phyloP scores from a whole-genome alignment of 2,113 vertebrate species.

The Osmerus mordax region DNA sequence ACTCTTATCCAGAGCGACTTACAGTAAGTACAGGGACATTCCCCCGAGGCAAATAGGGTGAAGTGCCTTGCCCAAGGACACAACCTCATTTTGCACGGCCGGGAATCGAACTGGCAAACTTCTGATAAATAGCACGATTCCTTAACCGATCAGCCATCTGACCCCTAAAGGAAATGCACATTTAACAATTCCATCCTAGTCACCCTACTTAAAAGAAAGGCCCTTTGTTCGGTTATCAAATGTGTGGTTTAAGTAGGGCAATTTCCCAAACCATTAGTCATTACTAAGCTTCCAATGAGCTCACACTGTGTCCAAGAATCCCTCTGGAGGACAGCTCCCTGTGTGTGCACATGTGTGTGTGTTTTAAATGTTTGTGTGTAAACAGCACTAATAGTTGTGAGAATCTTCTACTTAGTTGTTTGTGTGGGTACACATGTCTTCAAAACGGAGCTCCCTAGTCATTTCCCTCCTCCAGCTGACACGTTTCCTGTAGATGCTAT shows the following conservation, averaged over 20 bases:
- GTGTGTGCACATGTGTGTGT: background rate
- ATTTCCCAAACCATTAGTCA: slow-evolving; percentile 16
- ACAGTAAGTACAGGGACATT: too few species aligned
- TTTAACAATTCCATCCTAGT: background rate
- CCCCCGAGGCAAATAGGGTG: too few species aligned
- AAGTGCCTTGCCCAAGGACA: too few species aligned
- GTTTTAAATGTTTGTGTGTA: too few species aligned
- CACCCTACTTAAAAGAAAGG: background rate
- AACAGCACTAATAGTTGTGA: too few species aligned
- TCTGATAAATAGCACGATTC: too few species aligned
- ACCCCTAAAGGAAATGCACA: background rate
- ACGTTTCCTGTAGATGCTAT: slow-evolving; percentile 3
- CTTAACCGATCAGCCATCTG: too few species aligned
- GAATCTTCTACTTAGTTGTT: background rate
- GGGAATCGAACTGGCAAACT: too few species aligned
- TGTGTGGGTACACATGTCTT: background rate
- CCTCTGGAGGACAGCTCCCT: background rate
- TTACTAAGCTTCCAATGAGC: background rate
- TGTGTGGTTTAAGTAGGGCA: background rate
- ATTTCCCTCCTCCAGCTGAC: background rate
- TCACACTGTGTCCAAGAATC: background rate
- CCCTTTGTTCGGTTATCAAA: background rate
- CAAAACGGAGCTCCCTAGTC: background rate
- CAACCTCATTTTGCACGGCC: too few species aligned
- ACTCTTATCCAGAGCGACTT: too few species aligned